Evolutionary conservation across 2,113 vertebrate genomes (phyloP), one percentile per base, ranked within the genome.

Genomic region (Verasper variegatus): DNA sequence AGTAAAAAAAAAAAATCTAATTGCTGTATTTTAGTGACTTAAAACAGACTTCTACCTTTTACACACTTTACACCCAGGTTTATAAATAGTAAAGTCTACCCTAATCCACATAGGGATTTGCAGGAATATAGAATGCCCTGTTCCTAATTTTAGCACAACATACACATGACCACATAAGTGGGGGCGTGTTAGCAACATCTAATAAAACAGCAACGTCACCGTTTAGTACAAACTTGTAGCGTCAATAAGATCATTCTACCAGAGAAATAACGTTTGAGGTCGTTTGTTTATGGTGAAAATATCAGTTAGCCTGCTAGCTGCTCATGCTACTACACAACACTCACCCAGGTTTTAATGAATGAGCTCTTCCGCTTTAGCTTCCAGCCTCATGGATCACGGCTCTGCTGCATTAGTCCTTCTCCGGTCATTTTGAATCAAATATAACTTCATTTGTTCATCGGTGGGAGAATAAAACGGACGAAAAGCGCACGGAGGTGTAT

Each of bases 251-350:
- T 0, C 3, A 2, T 23, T n/a, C 9, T 18, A 5, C 0, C 3
- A 3, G 0, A 17, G 5, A 52, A 6, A 23, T 17, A 15, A n/a
- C 6, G 9, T 31, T 18, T 71, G 0, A 18, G 18, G n/a, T 2
- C 4, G 8, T 21, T 5, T 8, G 49, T 35, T 20, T 21, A 8
- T 13, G 2, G 1, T 15, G 31, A 17, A 26, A 26, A 4, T 8
- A 23, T 24, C 24, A 21, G 20, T 14, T 35, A 62, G 26, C 6
- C 11, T n/a, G 77, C 24, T 82, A 72, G 77, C 83, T 70, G 1
- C 2, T 67, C 0, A 47, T 61, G 84, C 73, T 88, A 86, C 68
- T 56, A 26, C 18, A 9, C 4, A 5, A 18, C 42, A 21, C 78
- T 77, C 20, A 83, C 80, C 72, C 11, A 21, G 27, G 12, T 62